Percentiles rank a stretch among this genome's conserved stretches.
Conservation (phyloP, 2,888 invertebrate genomes). For the Iselma pallidipennis region DNA sequence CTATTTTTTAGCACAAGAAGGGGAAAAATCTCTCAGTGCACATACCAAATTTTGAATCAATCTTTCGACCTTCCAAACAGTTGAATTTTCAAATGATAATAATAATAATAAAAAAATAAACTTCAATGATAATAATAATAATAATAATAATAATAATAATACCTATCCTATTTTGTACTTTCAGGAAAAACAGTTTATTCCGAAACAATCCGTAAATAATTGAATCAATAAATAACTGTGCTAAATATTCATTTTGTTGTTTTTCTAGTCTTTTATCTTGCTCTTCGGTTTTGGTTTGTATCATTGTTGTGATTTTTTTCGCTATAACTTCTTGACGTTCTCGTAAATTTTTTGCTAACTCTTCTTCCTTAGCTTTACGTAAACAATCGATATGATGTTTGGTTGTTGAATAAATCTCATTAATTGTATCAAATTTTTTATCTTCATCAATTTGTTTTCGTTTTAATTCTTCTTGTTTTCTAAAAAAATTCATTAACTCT, state of each 20-base stretch:
- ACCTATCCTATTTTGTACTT: too few species aligned
- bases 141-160: too few species aligned
- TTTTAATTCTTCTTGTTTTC: background rate
- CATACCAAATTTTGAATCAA: too few species aligned
- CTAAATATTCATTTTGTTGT: slow-evolving; percentile 57
- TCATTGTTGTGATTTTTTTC: slow-evolving; percentile 34
- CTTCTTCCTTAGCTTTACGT: slow-evolving; percentile 51
- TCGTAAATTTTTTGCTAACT: slow-evolving; percentile 36
- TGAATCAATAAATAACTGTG: too few species aligned
- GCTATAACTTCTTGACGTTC: slow-evolving; percentile 30
- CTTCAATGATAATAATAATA: too few species aligned
- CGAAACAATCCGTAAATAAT: too few species aligned
- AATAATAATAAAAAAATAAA: too few species aligned
- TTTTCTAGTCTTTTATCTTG: slow-evolving; percentile 55
- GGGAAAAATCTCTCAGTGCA: too few species aligned
- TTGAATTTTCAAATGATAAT: too few species aligned
- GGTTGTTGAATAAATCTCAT: slow-evolving; percentile 55
- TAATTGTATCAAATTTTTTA: slow-evolving; percentile 54
- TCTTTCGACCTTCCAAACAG: too few species aligned
- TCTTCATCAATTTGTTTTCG: slow-evolving; percentile 44
- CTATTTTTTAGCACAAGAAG: too few species aligned
- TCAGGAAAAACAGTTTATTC: too few species aligned
- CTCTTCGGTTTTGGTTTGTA: slow-evolving; percentile 31
- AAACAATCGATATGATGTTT: slow-evolving; percentile 55
- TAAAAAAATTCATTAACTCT: slow-evolving; percentile 6